Base-by-base conservation (phyloP, 2,888 invertebrate genomes). In the Agrotis clavis region DNA sequence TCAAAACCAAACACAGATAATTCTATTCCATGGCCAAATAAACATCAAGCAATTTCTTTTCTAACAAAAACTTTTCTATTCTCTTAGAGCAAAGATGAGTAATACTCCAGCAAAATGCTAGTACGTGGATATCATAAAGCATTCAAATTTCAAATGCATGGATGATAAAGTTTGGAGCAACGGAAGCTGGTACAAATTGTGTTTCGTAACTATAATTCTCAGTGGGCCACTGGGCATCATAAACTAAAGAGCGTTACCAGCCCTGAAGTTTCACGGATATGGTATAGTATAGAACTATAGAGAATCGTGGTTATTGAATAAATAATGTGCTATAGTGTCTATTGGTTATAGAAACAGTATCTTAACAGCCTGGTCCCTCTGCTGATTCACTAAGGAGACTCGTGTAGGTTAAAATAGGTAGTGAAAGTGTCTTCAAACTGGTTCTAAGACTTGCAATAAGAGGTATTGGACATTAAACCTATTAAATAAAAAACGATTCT, bases 161-260 rank as follows among this genome's bases (percentile, higher is more conserved):
- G 73, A 84, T 68, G 79, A 83, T 76, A 77, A 83, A 85, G 73
- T 85, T 85, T 61, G 76, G 53, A 77, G 71, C 62, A 83, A 62
- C 82, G 75, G 74, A 76, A 84, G 74, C 77, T 59, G 64, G 74
- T 72, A 76, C 74, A 84, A 86, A 85, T 84, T 81, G 84, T 85
- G 81, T 84, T 82, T 75, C 72, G 71, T 79, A 79, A 82, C 85
- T 77, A 73, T 67, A 72, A 84, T 74, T 77, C 86, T 82, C 84
- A 69, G 75, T 68, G 85, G 86, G 47, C 65, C 70, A 77, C 69
- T 70, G 85, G 85, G 53, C 65, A 71, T 79, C 69, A 65, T 76
- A 80, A 82, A 83, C 79, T 77, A 68, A 67, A 63, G 71, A 61
- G 71, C 53, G 81, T 84, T 81, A 80, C 76, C 75, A 76, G 76